phyloP scores from a whole-genome alignment of 2,888 invertebrate species.

The Ellobium chinense region DNA sequence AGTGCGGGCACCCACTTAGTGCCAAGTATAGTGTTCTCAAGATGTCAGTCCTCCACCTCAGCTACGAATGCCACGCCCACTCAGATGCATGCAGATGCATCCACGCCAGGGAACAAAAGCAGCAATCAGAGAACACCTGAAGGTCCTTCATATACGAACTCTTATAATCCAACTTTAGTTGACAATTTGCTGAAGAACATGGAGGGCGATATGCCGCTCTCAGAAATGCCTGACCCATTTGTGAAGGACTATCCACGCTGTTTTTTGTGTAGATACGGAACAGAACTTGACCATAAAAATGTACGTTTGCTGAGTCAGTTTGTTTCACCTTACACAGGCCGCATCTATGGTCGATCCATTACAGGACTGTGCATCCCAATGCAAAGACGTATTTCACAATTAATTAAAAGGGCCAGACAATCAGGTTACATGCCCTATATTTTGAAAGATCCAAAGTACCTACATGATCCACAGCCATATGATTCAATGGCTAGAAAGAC shows the following conservation, averaged over 20 bases:
- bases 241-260: slow-evolving; percentile 86
- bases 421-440: slow-evolving; percentile 89
- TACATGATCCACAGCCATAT: slow-evolving; percentile 93
- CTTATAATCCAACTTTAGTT: slow-evolving; percentile 36
- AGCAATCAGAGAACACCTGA: too few species aligned
- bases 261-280: slow-evolving; percentile 89
- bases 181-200: slow-evolving; percentile 50
- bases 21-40: too few species aligned
- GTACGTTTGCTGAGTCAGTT: slow-evolving; percentile 94
- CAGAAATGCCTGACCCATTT: slow-evolving; percentile 84
- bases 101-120: too few species aligned
- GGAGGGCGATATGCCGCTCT: slow-evolving; percentile 59
- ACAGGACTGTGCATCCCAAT: slow-evolving; percentile 94
- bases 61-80: too few species aligned
- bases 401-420: slow-evolving; percentile 87
- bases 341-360: slow-evolving; percentile 93
- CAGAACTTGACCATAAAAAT: slow-evolving; percentile 95
- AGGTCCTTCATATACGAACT: background rate
- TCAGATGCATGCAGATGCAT: too few species aligned
- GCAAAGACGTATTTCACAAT: slow-evolving; percentile 86
- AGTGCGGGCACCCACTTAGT: too few species aligned
- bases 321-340: slow-evolving; percentile 95
- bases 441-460: slow-evolving; percentile 88
- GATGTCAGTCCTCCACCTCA: too few species aligned
- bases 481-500: slow-evolving; percentile 84